Conservation (phyloP, 2,113 vertebrate genomes). For the Gasterosteus aculeatus region DNA sequence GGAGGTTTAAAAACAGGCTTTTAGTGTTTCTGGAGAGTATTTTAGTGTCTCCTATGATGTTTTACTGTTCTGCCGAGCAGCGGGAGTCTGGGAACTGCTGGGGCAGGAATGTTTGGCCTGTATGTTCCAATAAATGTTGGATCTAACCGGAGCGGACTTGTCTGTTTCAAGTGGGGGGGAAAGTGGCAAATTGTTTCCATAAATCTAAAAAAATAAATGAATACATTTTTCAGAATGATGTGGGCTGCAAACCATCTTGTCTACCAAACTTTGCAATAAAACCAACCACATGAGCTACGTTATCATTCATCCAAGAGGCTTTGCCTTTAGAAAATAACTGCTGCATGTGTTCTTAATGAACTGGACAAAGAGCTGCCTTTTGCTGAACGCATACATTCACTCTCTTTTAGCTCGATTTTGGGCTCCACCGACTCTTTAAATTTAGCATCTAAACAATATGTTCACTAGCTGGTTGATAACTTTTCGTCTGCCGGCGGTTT, state of each 20-base stretch:
- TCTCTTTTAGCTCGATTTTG: background rate
- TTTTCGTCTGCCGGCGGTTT: background rate
- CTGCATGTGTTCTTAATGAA: background rate
- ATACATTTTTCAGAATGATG: background rate
- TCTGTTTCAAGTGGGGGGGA: background rate
- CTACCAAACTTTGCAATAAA: background rate
- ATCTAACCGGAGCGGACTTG: slow-evolving; percentile 2
- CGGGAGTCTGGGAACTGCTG: slow-evolving; percentile 22
- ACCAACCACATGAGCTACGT: background rate
- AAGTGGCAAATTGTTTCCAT: background rate
- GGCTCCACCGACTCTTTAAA: background rate
- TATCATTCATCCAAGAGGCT: background rate
- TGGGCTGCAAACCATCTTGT: slow-evolving; percentile 1
- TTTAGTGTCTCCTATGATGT: slow-evolving; percentile 41
- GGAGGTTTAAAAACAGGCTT: slow-evolving; percentile 10
- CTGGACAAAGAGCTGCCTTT: background rate
- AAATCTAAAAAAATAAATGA: background rate
- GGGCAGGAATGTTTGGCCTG: slow-evolving; percentile 23
- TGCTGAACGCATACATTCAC: background rate
- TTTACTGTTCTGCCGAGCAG: slow-evolving; percentile 21
- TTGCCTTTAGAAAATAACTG: background rate
- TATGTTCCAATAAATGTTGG: slow-evolving; percentile 2
- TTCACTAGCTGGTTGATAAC: background rate
- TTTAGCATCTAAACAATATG: background rate
- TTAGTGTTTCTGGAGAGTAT: slow-evolving; percentile 16